Percentiles rank a stretch among this genome's conserved stretches.
Evolutionary conservation across 1,140 invertebrate genomes (phyloP).

Genomic region (Physella acuta): DNA sequence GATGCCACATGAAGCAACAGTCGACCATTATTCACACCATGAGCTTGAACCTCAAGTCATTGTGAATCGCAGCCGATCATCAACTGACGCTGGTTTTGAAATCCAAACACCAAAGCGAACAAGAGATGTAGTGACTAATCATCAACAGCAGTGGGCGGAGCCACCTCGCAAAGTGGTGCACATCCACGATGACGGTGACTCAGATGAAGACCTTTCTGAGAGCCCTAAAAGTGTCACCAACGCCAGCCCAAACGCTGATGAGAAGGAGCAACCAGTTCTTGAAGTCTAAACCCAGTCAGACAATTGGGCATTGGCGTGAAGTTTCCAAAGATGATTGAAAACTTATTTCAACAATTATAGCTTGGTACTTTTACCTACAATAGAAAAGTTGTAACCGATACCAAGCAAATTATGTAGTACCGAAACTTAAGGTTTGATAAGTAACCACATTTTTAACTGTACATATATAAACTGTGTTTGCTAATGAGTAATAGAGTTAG

Average conservation of each 20-base stretch:
- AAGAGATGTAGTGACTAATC: neutral
- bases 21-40: slow-evolving; percentile 75
- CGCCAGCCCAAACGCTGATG: slow-evolving; percentile 5
- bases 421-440: too few relatives aligned
- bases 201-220: slow-evolving; percentile 6
- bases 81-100: slow-evolving; percentile 2
- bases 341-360: too few relatives aligned
- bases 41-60: slow-evolving; percentile 12
- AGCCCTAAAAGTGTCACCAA: neutral
- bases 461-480: too few relatives aligned
- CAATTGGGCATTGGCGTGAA: too few relatives aligned
- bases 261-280: too few relatives aligned
- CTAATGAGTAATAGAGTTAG: too few relatives aligned
- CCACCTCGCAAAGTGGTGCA: slow-evolving; percentile 86
- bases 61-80: slow-evolving; percentile 10
- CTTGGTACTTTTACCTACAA: neutral
- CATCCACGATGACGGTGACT: slow-evolving; percentile 80
- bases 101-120: slow-evolving; percentile 11
- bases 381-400: neutral
- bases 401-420: neutral
- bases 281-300: too few relatives aligned
- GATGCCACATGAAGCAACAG: slow-evolving; percentile 98
- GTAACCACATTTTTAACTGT: too few relatives aligned
- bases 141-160: slow-evolving; percentile 81
- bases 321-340: too few relatives aligned